A percentile compares a stretch with the other conserved stretches of the same genome.
Evolutionary conservation across 2,888 invertebrate species (phyloP).

Genomic region (Nymphalis c-album): DNA sequence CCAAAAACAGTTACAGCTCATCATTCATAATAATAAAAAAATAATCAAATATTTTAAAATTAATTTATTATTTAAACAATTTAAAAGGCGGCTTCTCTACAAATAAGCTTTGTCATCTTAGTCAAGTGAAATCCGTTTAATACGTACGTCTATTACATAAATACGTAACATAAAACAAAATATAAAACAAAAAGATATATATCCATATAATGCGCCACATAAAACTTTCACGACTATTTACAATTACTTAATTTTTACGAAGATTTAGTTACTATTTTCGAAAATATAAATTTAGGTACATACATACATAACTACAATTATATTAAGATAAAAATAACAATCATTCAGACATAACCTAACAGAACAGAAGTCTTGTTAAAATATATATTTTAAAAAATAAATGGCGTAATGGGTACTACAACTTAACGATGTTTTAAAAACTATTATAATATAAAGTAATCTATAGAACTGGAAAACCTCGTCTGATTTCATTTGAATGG

Average conservation of each 20-base stretch:
- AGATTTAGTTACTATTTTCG: constrained; percentile 73
- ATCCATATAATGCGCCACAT: constrained; percentile 73
- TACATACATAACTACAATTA: constrained; percentile 75
- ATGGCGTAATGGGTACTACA: constrained; percentile 30
- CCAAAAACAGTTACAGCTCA: neutral
- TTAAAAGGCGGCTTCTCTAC: neutral
- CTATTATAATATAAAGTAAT: constrained; percentile 24
- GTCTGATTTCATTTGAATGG: constrained; percentile 11
- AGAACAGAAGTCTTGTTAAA: constrained; percentile 66
- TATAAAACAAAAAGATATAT: constrained; percentile 57
- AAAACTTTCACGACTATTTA: constrained; percentile 79
- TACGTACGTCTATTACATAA: constrained; percentile 68
- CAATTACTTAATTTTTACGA: constrained; percentile 72
- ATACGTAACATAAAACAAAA: constrained; percentile 74
- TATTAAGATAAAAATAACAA: constrained; percentile 68
- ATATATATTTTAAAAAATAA: constrained; percentile 34
- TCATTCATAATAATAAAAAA: constrained; percentile 12
- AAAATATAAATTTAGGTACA: constrained; percentile 79
- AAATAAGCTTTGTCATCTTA: neutral
- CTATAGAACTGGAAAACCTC: constrained; percentile 17
- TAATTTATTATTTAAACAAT: too few species aligned
- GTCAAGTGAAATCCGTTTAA: constrained; percentile 56
- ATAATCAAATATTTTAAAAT: too few species aligned
- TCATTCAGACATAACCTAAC: constrained; percentile 61
- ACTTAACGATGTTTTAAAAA: constrained; percentile 31